Percentiles rank a stretch among this genome's conserved stretches.
Evolutionary conservation across 1,140 invertebrate genomes (phyloP).

Genomic region (Drosophila repletoides): DNA sequence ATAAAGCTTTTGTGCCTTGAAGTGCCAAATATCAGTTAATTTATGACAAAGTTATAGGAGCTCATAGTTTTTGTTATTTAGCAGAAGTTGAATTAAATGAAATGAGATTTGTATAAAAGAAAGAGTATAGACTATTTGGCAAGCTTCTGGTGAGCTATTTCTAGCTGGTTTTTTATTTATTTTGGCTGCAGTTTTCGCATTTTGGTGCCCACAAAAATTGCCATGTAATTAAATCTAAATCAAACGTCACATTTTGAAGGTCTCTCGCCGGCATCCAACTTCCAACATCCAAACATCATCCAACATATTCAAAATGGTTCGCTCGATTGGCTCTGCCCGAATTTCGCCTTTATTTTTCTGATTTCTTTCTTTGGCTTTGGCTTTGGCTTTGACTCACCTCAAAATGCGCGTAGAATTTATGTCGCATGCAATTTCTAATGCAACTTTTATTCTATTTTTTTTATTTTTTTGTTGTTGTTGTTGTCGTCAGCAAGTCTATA

Average conservation of each 20-base stretch:
- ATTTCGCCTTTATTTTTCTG: conserved; percentile 34
- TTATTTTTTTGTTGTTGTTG: conserved; percentile 20
- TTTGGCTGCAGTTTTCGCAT: conserved; percentile 44
- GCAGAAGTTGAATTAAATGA: too few relatives aligned
- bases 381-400: conserved; percentile 56
- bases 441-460: conserved; percentile 28
- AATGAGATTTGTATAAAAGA: too few relatives aligned
- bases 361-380: conserved; percentile 40
- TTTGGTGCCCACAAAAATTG: conserved; percentile 47
- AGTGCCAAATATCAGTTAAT: too few relatives aligned
- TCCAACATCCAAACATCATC: too few relatives aligned
- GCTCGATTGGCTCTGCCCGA: conserved; percentile 71
- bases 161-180: conserved; percentile 46
- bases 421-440: conserved; percentile 35
- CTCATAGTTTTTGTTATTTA: too few relatives aligned
- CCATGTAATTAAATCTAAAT: conserved; percentile 81
- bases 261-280: conserved; percentile 41
- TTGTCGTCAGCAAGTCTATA: conserved; percentile 30
- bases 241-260: conserved; percentile 79
- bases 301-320: conserved; percentile 48
- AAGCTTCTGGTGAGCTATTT: too few relatives aligned
- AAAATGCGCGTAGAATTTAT: conserved; percentile 19
- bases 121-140: too few relatives aligned
- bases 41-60: too few relatives aligned
- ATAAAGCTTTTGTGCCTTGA: too few relatives aligned